Evolutionary conservation across 2,888 invertebrate species (phyloP).

Genomic region (Selenia dentaria): DNA sequence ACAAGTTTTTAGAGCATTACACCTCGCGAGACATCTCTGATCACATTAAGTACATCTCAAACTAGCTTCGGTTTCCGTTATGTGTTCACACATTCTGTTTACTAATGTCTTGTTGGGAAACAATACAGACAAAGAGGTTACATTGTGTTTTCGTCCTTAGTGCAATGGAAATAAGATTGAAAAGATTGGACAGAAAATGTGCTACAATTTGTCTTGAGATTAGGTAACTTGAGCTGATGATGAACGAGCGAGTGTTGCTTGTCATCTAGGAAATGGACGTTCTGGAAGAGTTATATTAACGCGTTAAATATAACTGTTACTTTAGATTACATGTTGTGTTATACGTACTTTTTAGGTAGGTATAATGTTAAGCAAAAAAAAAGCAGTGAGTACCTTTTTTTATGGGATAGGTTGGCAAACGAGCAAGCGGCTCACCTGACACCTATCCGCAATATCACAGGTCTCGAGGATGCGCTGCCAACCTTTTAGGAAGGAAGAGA

Average conservation of each 20-base stretch:
- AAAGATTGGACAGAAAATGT: not conserved
- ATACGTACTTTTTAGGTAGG: too few relatives aligned
- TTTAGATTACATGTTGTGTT: too few relatives aligned
- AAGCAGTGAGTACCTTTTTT: too few relatives aligned
- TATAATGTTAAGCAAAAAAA: too few relatives aligned
- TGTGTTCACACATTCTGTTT: constrained; percentile 20
- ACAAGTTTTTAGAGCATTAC: constrained; percentile 3
- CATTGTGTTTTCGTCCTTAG: not conserved
- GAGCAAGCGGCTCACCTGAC: too few relatives aligned
- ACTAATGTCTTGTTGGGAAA: constrained; percentile 18
- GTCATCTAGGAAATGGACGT: too few relatives aligned
- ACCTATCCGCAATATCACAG: too few relatives aligned
- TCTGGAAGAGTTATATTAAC: too few relatives aligned
- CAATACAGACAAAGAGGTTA: constrained; percentile 2
- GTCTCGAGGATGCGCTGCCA: too few relatives aligned
- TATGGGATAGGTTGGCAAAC: too few relatives aligned
- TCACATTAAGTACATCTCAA: constrained; percentile 19
- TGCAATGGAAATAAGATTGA: not conserved
- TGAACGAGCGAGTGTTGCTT: constrained; percentile 8
- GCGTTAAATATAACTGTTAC: too few relatives aligned
- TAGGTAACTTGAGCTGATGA: constrained; percentile 5
- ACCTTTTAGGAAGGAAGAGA: too few relatives aligned
- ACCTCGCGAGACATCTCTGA: constrained; percentile 3
- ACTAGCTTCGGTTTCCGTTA: constrained; percentile 15
- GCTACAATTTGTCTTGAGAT: constrained; percentile 13